These are phyloP conservation scores for Rhynchomys soricoides DNA, from an alignment of 2,113 vertebrate genomes.

Conservation along the genomic window DNA sequence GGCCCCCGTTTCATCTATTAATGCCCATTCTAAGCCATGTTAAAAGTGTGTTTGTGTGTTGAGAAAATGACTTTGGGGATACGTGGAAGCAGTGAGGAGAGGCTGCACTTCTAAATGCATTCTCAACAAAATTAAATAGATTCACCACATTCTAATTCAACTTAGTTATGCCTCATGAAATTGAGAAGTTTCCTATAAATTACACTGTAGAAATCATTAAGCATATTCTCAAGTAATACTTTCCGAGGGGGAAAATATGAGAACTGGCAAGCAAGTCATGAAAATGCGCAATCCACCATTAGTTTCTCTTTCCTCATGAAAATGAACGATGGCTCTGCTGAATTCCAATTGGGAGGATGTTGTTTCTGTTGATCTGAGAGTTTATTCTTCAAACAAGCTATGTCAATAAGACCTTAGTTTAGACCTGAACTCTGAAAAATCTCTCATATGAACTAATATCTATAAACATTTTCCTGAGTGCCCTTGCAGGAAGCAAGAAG, in stretches of 20 bases:
- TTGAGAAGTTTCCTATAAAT: slow-evolving; percentile 57
- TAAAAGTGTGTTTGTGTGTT: slow-evolving; percentile 42
- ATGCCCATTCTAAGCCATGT: slow-evolving; percentile 11
- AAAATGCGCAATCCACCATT: slow-evolving; percentile 58
- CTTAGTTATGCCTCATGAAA: slow-evolving; percentile 60
- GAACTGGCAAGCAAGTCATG: slow-evolving; percentile 45
- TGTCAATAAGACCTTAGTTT: slow-evolving; percentile 15
- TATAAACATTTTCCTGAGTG: slow-evolving; percentile 37
- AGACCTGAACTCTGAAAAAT: slow-evolving; percentile 31
- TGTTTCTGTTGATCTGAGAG: slow-evolving; percentile 44
- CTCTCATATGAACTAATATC: slow-evolving; percentile 22
- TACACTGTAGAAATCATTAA: slow-evolving; percentile 65
- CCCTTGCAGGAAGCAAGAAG: background rate
- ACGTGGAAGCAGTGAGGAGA: slow-evolving; percentile 38
- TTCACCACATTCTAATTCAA: slow-evolving; percentile 62
- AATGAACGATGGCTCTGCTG: slow-evolving; percentile 51
- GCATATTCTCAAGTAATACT: slow-evolving; percentile 60
- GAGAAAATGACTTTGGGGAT: slow-evolving; percentile 45
- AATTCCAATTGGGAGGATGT: slow-evolving; percentile 20
- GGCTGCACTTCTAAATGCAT: slow-evolving; percentile 53
- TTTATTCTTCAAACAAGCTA: slow-evolving; percentile 46
- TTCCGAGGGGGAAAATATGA: slow-evolving; percentile 55
- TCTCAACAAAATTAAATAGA: slow-evolving; percentile 66
- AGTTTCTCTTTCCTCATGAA: slow-evolving; percentile 56
- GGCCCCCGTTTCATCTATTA: slow-evolving; percentile 19